Evolutionary conservation across 2,113 vertebrate species (phyloP).

Genomic region (Caretta caretta): DNA sequence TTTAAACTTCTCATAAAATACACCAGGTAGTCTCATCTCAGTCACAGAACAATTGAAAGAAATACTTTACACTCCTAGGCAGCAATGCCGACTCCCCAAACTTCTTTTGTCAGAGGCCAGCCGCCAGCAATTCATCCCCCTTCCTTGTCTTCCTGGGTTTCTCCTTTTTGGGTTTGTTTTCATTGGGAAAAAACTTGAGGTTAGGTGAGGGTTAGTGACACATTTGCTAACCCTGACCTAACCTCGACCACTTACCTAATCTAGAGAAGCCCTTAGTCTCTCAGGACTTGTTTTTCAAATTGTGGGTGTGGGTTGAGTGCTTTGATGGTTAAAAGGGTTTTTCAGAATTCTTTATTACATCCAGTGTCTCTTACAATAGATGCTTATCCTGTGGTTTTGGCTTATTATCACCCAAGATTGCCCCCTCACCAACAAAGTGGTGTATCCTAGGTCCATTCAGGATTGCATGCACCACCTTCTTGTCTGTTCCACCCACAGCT

Average conservation of each 20-base stretch:
- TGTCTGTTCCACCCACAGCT: not conserved
- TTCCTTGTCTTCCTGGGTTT: not conserved
- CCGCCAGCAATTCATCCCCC: not conserved
- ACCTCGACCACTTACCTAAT: not conserved
- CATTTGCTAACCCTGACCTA: not conserved
- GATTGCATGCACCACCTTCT: not conserved
- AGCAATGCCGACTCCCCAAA: not conserved
- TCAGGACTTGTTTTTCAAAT: not conserved
- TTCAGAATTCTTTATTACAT: not conserved
- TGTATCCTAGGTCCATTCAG: not conserved
- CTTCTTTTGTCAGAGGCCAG: not conserved
- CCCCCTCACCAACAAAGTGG: not conserved
- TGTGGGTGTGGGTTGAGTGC: not conserved
- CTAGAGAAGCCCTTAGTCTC: not conserved
- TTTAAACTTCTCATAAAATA: not conserved
- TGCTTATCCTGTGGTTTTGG: not conserved
- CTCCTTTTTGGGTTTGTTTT: not conserved
- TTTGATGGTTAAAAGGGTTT: not conserved
- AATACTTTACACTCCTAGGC: not conserved
- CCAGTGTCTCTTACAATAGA: not conserved
- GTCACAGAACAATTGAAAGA: not conserved
- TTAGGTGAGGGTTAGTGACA: not conserved
- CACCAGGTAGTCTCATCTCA: not conserved
- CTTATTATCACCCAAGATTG: not conserved
- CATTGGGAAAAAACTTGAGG: not conserved